Conservation (phyloP, 2,797 vertebrate species). For the Podarcis lilfordi region DNA sequence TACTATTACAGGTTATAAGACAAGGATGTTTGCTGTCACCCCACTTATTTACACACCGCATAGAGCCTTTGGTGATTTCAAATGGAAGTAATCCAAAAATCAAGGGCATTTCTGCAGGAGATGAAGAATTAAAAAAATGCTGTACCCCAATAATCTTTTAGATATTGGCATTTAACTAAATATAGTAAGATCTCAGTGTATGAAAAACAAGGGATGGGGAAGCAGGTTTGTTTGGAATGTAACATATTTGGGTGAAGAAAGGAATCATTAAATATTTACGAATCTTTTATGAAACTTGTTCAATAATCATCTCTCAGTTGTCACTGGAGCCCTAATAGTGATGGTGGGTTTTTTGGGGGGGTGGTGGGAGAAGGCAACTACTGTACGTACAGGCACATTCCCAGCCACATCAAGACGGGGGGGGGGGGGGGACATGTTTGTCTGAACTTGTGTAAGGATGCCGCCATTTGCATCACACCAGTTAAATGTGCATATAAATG, state of each 20-base stretch:
- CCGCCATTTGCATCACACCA: background rate
- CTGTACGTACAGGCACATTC: background rate
- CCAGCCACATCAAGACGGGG: background rate
- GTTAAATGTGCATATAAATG: background rate
- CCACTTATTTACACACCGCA: background rate
- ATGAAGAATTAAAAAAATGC: conserved; percentile 3
- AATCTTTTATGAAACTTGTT: background rate
- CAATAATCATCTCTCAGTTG: background rate
- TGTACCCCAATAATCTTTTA: background rate
- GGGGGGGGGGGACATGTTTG: background rate
- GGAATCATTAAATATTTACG: background rate
- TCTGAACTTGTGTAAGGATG: too few species aligned
- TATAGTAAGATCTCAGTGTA: background rate
- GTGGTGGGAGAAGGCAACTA: background rate
- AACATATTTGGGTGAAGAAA: background rate
- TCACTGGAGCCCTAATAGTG: background rate
- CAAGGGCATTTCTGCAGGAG: background rate
- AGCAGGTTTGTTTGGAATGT: background rate
- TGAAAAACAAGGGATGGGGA: background rate
- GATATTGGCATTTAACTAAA: background rate
- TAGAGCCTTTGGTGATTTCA: background rate
- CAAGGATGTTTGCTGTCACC: background rate
- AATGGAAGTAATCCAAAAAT: conserved; percentile 9
- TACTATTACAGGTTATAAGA: conserved; percentile 10
- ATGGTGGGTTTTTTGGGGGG: too few species aligned